These are phyloP conservation scores for Lysiphlebus fabarum DNA, from an alignment of 1,140 invertebrate species.

Conservation along the genomic window DNA sequence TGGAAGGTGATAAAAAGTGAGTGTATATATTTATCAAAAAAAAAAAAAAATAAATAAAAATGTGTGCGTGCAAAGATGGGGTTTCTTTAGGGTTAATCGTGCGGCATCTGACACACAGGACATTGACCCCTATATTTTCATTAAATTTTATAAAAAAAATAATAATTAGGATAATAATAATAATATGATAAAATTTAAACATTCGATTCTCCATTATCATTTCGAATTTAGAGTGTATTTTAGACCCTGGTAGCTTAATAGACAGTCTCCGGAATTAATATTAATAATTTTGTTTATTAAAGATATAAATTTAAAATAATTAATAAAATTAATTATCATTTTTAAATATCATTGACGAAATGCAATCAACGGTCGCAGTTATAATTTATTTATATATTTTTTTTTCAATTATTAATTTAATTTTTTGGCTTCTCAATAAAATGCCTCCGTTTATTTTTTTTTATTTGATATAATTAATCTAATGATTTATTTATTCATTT, in stretches of 20 bases:
- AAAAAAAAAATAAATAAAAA: not conserved
- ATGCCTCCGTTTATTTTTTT: conserved; percentile 48
- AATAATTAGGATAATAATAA: not conserved
- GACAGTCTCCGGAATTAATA: conserved; percentile 22
- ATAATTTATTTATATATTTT: not conserved
- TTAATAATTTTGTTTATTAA: conserved; percentile 5
- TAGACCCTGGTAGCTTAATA: conserved; percentile 38
- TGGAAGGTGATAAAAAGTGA: not conserved
- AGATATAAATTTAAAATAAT: too few species aligned
- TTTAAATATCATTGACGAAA: not conserved
- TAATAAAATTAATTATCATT: not conserved
- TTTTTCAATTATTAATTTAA: conserved; percentile 16
- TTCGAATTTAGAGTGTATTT: conserved; percentile 53
- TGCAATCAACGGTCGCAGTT: conserved; percentile 16
- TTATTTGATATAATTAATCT: too few species aligned
- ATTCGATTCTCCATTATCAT: conserved; percentile 35
- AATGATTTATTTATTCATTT: too few species aligned
- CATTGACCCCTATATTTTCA: conserved; percentile 23
- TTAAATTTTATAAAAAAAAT: not conserved
- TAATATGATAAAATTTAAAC: conserved; percentile 18
- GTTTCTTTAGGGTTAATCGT: not conserved
- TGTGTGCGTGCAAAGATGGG: conserved; percentile 4
- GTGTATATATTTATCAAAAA: not conserved
- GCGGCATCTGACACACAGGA: conserved; percentile 22
- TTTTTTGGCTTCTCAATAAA: conserved; percentile 54